These are phyloP conservation scores for Pseudomugil gertrudae DNA, from an alignment of 2,797 vertebrate species.

Conservation along the genomic window DNA sequence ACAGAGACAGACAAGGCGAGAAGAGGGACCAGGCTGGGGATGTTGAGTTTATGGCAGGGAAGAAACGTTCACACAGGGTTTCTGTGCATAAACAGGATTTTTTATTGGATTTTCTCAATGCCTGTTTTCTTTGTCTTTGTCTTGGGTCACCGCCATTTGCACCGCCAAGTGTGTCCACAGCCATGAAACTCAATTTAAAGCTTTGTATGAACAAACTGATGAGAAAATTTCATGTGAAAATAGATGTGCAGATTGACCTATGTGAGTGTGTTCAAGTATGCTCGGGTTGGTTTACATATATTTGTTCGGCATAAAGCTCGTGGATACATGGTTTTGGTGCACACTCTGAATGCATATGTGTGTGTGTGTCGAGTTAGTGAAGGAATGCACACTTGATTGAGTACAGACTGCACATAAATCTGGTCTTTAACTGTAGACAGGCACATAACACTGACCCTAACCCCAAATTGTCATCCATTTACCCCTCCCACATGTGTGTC, in stretches of 20 bases:
- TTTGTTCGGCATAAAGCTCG: conserved; percentile 44
- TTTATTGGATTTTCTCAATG: conserved; percentile 62
- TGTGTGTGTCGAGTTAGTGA: conserved; percentile 81
- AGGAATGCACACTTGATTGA: conserved; percentile 87
- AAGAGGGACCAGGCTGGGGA: conserved; percentile 37
- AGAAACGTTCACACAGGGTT: conserved; percentile 45
- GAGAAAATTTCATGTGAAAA: conserved; percentile 48
- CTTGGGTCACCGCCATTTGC: conserved; percentile 71
- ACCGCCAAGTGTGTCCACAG: conserved; percentile 56
- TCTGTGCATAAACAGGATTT: conserved; percentile 62
- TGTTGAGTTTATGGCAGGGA: conserved; percentile 41
- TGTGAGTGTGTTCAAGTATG: conserved; percentile 16
- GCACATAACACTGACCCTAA: conserved; percentile 80
- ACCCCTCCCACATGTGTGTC: conserved; percentile 26
- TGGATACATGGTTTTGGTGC: conserved; percentile 37
- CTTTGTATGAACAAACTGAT: conserved; percentile 62
- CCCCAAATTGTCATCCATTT: conserved; percentile 54
- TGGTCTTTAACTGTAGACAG: conserved; percentile 83
- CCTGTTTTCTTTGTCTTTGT: conserved; percentile 61
- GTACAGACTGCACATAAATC: conserved; percentile 86
- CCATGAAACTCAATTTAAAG: conserved; percentile 75
- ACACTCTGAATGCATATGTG: conserved; percentile 42
- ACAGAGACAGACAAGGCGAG: conserved; percentile 42
- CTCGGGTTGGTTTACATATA: conserved; percentile 51
- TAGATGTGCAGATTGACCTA: conserved; percentile 43